Evolutionary conservation across 1,140 invertebrate species (phyloP).

Genomic region (Leptopilina clavipes): DNA sequence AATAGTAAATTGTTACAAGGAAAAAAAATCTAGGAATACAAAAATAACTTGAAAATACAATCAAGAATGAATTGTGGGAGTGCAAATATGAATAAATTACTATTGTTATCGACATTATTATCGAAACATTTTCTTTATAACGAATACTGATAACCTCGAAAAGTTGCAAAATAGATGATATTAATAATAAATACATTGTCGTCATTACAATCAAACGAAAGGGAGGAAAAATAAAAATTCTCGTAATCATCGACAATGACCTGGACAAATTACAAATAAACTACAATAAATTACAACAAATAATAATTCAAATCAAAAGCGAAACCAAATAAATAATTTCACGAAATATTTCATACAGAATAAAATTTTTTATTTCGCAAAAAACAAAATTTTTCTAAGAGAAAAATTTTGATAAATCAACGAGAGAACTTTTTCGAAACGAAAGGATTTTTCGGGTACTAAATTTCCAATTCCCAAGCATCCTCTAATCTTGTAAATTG

Average conservation of each 20-base stretch:
- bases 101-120: constrained; percentile 36
- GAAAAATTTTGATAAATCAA: no score
- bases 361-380: no score
- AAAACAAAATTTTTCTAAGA: no score
- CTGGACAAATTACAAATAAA: constrained; percentile 14
- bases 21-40: not conserved
- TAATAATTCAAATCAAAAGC: not conserved
- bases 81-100: constrained; percentile 20
- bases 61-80: not conserved
- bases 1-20: not conserved
- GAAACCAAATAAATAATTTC: no score
- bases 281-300: not conserved
- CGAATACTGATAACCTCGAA: constrained; percentile 48
- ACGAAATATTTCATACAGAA: no score
- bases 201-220: constrained; percentile 49
- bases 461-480: not conserved
- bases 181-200: constrained; percentile 61
- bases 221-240: constrained; percentile 52
- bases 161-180: constrained; percentile 49
- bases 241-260: constrained; percentile 53
- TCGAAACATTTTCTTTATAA: constrained; percentile 36
- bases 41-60: not conserved
- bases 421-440: not conserved
- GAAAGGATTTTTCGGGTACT: not conserved
- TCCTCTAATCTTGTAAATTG: constrained; percentile 8